Evolutionary conservation across 2,888 invertebrate genomes (phyloP), one percentile per base, ranked within the genome.

Genomic region (Iselma pallidipennis): DNA sequence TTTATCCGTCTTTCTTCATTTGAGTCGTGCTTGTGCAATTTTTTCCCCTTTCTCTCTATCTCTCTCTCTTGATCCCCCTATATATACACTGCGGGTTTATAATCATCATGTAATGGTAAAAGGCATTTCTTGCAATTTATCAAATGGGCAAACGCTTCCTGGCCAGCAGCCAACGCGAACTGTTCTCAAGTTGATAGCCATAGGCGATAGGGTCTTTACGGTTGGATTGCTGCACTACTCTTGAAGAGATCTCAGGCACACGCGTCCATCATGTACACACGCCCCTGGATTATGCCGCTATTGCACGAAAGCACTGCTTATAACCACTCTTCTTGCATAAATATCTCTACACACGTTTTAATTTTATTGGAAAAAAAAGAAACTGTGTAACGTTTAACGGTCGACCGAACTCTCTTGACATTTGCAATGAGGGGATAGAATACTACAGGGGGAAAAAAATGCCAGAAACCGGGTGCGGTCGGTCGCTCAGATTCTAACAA

Each of bases 131-230:
- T 21, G 61, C 33, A 29, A 62, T 62, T 62, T 62, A 62, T 62
- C 55, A 58, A 54, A 42, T 61, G 9, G 9, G 42, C 52, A 23
- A 57, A 33, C 14, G 72, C 72, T 73, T 71, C 73, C 71, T 70
- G 71, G 72, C 72, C 72, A 62, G 73, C 69, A 73, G 73, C 73
- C 70, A 73, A 12, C 12, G 5, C 33, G 7, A 37, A 37, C 37
- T 19, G 53, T 53, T 31, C n/a, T n/a, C n/a, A 19, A 33, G 16
- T 21, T 45, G 16, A 7, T 49, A 14, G 23, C 49, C 49, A 14
- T 19, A 49, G 25, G 49, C 23, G 23, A 28, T 26, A 48, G 9
- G 29, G 50, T 28, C 50, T 50, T 50, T 28, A 50, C 50, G 50
- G 29, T 50, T 29, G 50, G 50, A n/a, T 29, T 50, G 28, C 12